Evolutionary conservation across 2,797 vertebrate species (phyloP).

Genomic region (Malacoctenus gilli): DNA sequence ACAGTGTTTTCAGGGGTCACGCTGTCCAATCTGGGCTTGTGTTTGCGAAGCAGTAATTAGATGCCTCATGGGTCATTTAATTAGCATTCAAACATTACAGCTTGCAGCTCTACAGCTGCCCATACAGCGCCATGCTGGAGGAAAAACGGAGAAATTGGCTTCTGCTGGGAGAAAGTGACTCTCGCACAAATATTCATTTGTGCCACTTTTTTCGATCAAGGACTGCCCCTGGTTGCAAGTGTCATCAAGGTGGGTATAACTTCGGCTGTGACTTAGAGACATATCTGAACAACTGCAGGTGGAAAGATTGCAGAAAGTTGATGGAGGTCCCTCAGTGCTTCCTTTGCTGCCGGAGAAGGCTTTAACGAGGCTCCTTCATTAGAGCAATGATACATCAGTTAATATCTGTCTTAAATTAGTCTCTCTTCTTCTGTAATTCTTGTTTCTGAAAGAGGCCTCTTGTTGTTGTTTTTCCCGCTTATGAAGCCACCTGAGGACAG

Average conservation of each 20-base stretch:
- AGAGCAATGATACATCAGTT: no score
- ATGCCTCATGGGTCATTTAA: slow-evolving; percentile 23
- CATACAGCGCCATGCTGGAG: not conserved
- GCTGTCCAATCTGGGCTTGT: slow-evolving; percentile 4
- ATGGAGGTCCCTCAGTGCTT: no score
- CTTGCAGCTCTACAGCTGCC: slow-evolving; percentile 4
- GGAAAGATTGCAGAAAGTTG: no score
- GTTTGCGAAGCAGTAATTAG: slow-evolving; percentile 34
- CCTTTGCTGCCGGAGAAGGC: not conserved
- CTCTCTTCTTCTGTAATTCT: not conserved
- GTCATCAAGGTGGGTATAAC: not conserved
- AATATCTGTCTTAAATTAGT: no score
- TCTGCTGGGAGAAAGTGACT: not conserved
- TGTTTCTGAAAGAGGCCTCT: no score
- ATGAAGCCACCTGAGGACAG: no score
- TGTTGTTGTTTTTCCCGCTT: no score
- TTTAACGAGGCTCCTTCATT: not conserved
- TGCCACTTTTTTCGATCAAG: not conserved
- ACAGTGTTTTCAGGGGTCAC: slow-evolving; percentile 8
- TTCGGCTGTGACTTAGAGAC: not conserved
- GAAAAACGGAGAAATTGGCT: not conserved
- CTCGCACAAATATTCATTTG: no score
- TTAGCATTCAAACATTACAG: slow-evolving; percentile 20
- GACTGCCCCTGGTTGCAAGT: not conserved
- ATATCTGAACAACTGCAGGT: not conserved